Evolutionary conservation across 2,113 vertebrate genomes (phyloP).

Genomic region (Gavia stellata): DNA sequence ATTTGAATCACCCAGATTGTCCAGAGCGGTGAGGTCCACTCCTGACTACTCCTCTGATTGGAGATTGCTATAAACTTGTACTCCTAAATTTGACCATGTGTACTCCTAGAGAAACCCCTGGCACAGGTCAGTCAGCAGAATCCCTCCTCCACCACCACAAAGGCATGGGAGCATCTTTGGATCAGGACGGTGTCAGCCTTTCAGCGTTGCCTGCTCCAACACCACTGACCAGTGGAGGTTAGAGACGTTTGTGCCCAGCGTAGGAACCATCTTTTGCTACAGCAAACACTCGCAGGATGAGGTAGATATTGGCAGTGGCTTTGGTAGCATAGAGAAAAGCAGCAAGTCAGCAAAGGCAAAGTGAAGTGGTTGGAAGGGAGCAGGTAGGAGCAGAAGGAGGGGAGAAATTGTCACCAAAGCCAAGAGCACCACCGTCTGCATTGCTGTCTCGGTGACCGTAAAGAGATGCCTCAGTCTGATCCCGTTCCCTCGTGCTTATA

Average conservation of each 20-base stretch:
- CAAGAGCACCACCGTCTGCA: background rate
- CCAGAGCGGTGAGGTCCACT: background rate
- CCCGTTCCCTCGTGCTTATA: fast-evolving
- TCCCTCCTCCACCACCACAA: background rate
- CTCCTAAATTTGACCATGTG: background rate
- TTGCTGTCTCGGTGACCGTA: background rate
- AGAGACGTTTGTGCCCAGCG: background rate
- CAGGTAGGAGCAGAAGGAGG: background rate
- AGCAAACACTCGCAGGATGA: fast-evolving
- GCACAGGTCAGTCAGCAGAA: background rate
- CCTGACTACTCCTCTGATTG: background rate
- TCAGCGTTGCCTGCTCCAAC: background rate
- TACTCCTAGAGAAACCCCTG: background rate
- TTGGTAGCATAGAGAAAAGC: background rate
- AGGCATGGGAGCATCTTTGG: background rate
- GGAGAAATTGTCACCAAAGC: background rate
- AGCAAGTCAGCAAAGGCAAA: background rate
- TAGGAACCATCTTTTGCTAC: background rate
- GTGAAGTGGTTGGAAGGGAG: background rate
- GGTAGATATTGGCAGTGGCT: background rate
- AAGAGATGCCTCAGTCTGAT: background rate
- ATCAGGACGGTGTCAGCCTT: background rate
- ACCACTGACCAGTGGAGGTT: background rate
- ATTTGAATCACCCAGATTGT: background rate
- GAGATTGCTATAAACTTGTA: background rate